Evolutionary conservation across 2,888 invertebrate genomes (phyloP).

Genomic region (Pelosia muscerda): DNA sequence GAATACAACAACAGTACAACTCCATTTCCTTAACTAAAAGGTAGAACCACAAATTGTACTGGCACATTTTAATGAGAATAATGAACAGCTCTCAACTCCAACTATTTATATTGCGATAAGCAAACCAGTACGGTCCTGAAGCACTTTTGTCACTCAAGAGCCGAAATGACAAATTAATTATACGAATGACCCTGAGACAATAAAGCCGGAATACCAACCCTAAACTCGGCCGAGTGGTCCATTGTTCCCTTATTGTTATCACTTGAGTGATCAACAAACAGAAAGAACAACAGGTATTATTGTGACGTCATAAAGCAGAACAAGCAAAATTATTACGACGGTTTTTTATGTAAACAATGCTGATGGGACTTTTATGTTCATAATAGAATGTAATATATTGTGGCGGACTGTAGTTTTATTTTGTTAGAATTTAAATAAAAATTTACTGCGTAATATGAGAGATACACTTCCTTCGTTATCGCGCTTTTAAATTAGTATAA

Average conservation of each 20-base stretch:
- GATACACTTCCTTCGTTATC: constrained; percentile 25
- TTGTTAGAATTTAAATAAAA: constrained; percentile 43
- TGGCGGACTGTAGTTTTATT: constrained; percentile 40
- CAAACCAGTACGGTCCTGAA: constrained; percentile 37
- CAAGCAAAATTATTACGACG: constrained; percentile 45
- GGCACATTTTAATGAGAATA: constrained; percentile 39
- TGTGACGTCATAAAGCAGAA: constrained; percentile 39
- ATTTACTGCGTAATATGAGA: constrained; percentile 23
- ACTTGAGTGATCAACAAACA: constrained; percentile 46
- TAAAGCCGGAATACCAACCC: constrained; percentile 50
- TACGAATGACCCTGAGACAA: constrained; percentile 53
- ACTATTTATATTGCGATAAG: constrained; percentile 52
- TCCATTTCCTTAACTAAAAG: constrained; percentile 13
- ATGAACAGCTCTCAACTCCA: constrained; percentile 29
- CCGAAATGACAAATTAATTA: constrained; percentile 56
- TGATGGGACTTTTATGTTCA: constrained; percentile 45
- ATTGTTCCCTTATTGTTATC: constrained; percentile 53
- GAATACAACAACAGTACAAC: neutral
- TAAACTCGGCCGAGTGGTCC: constrained; percentile 46
- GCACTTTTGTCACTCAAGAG: constrained; percentile 45
- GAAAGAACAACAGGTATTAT: constrained; percentile 53
- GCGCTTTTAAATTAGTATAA: constrained; percentile 25
- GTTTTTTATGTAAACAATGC: constrained; percentile 46
- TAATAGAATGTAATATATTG: constrained; percentile 44
- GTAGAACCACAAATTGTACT: constrained; percentile 22